These are phyloP conservation scores for Umimayanthus chanpuru DNA, from an alignment of 92 coral and sea anemone genomes.

Conservation along the genomic window DNA sequence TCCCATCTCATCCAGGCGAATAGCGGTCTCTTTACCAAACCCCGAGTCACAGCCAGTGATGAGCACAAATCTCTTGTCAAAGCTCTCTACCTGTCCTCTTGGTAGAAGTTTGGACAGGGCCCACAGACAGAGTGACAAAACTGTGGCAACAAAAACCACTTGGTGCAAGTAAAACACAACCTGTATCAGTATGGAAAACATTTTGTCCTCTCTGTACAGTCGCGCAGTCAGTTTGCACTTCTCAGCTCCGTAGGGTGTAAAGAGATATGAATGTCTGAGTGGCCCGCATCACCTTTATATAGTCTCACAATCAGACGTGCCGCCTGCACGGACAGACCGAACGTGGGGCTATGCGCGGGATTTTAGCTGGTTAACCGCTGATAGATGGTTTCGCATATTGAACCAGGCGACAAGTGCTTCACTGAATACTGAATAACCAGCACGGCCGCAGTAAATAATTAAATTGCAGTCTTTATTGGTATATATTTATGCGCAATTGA, in stretches of 20 bases:
- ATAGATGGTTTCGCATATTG: background rate
- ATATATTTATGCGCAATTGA: background rate
- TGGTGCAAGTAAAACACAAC: constrained; percentile 21
- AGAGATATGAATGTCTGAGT: background rate
- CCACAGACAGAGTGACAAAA: constrained; percentile 4
- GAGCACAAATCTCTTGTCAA: constrained; percentile 29
- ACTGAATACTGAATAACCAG: background rate
- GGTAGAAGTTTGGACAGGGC: constrained; percentile 5
- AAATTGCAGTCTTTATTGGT: too few relatives aligned
- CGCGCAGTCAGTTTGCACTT: background rate
- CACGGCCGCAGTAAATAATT: background rate
- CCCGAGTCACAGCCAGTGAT: constrained; percentile 66
- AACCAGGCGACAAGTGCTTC: background rate
- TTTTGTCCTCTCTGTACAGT: background rate
- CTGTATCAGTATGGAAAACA: constrained; percentile 24
- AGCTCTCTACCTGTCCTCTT: background rate
- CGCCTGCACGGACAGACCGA: background rate
- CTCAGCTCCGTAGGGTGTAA: background rate
- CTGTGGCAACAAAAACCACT: constrained; percentile 21
- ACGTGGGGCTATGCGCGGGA: background rate
- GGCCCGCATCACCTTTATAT: background rate
- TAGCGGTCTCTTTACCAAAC: constrained; percentile 56
- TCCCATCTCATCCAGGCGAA: constrained; percentile 49
- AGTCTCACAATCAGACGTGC: background rate
- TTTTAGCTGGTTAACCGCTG: background rate